These are phyloP conservation scores for Brachionichthys hirsutus DNA, from an alignment of 2,113 vertebrate genomes.

Conservation along the genomic window DNA sequence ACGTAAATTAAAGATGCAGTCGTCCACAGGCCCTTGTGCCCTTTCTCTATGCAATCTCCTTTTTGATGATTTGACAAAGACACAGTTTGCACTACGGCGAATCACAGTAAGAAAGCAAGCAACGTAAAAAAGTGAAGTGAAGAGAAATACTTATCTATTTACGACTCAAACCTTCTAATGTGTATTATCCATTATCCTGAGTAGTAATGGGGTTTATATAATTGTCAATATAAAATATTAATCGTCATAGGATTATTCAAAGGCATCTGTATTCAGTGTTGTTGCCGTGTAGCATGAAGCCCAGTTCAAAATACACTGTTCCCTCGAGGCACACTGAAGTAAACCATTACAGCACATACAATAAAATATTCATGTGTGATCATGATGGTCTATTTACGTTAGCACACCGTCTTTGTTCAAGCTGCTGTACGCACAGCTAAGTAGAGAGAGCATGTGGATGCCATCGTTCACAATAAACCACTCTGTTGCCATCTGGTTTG, in stretches of 20 bases:
- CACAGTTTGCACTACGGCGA: no score
- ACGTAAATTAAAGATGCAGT: neutral
- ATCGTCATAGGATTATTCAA: conserved; percentile 23
- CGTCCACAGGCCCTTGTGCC: neutral
- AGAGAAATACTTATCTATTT: neutral
- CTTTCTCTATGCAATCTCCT: neutral
- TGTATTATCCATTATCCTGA: neutral
- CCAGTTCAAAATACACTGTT: conserved; percentile 17
- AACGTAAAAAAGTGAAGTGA: neutral
- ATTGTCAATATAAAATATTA: neutral
- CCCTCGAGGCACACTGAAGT: conserved; percentile 30
- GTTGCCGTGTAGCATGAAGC: conserved; percentile 17
- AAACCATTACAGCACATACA: conserved; percentile 54
- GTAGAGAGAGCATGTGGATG: conserved; percentile 11
- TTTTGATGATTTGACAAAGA: no score
- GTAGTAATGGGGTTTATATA: neutral
- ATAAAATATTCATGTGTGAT: conserved; percentile 71
- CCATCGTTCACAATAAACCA: conserved; percentile 13
- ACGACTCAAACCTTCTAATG: neutral
- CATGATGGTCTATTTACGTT: conserved; percentile 66
- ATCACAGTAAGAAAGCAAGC: neutral
- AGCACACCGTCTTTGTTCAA: conserved; percentile 29
- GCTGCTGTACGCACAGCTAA: conserved; percentile 2
- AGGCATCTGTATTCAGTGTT: neutral
- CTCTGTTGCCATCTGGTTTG: conserved; percentile 22